Conservation (phyloP, 2,888 invertebrate species). For the Cerceris rybyensis region DNA sequence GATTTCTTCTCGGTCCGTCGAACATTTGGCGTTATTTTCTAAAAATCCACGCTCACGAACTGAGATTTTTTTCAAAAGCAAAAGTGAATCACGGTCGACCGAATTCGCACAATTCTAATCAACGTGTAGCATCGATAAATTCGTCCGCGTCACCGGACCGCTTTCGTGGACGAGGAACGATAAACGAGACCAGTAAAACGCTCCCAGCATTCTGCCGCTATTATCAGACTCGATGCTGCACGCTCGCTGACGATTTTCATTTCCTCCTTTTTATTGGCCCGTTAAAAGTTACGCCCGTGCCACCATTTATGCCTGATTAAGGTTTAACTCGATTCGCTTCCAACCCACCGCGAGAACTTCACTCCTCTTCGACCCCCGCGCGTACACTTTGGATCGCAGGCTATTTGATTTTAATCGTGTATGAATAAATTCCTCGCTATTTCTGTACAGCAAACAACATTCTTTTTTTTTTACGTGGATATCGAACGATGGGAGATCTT, state of each 20-base stretch:
- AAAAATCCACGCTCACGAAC: slow-evolving; percentile 20
- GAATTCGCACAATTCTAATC: slow-evolving; percentile 57
- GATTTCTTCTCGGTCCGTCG: slow-evolving; percentile 35
- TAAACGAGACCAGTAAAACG: slow-evolving; percentile 52
- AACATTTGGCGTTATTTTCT: slow-evolving; percentile 26
- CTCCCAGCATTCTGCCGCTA: slow-evolving; percentile 33
- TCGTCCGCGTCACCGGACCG: slow-evolving; percentile 46
- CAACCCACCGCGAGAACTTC: slow-evolving; percentile 19
- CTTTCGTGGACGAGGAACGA: slow-evolving; percentile 46
- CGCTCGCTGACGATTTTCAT: slow-evolving; percentile 70
- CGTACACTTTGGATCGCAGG: slow-evolving; percentile 4
- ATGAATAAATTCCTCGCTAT: not conserved
- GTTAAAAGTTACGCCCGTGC: slow-evolving; percentile 76
- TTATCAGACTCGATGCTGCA: slow-evolving; percentile 36
- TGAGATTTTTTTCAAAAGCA: slow-evolving; percentile 47
- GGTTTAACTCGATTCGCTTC: slow-evolving; percentile 68
- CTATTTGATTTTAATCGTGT: slow-evolving; percentile 1
- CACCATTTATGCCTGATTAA: slow-evolving; percentile 77
- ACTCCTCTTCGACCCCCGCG: slow-evolving; percentile 22
- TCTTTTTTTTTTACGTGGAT: not conserved
- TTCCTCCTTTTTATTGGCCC: slow-evolving; percentile 75
- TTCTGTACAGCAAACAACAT: not conserved
- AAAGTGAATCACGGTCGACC: slow-evolving; percentile 52
- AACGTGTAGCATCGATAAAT: slow-evolving; percentile 57
- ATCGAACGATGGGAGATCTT: not conserved